Conservation (phyloP, 1,140 invertebrate genomes). For the Eupristina koningsbergeri region DNA sequence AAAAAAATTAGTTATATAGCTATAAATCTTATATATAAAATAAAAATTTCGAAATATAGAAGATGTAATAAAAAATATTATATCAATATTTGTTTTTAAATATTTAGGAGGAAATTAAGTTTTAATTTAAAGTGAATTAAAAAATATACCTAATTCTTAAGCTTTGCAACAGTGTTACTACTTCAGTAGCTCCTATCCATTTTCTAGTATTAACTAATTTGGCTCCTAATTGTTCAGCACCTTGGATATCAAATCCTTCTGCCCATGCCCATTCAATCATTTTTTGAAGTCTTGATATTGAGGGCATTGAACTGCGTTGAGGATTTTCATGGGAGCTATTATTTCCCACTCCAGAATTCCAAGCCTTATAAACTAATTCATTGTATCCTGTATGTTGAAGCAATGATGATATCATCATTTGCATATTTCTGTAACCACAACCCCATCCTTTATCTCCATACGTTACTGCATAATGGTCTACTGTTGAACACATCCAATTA, state of each 20-base stretch:
- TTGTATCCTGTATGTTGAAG: slow-evolving; percentile 83
- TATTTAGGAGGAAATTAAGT: background rate
- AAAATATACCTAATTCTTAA: slow-evolving; percentile 79
- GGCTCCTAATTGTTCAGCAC: slow-evolving; percentile 87
- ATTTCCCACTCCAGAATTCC: slow-evolving; percentile 64
- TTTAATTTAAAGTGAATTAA: background rate
- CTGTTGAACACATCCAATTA: slow-evolving; percentile 83
- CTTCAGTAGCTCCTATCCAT: slow-evolving; percentile 93
- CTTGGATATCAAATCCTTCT: slow-evolving; percentile 89
- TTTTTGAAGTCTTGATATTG: slow-evolving; percentile 86
- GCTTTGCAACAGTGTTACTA: slow-evolving; percentile 85
- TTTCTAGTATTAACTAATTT: slow-evolving; percentile 88
- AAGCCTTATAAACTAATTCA: slow-evolving; percentile 77
- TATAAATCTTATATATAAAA: too few species aligned
- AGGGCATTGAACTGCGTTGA: slow-evolving; percentile 81
- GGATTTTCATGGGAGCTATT: slow-evolving; percentile 69
- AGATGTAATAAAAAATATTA: background rate
- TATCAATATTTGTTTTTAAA: background rate
- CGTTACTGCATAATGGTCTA: slow-evolving; percentile 89
- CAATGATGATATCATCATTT: slow-evolving; percentile 90
- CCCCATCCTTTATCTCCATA: slow-evolving; percentile 93
- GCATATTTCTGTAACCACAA: slow-evolving; percentile 92
- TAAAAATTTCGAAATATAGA: too few species aligned
- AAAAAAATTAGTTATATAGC: too few species aligned
- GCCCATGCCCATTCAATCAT: slow-evolving; percentile 90